Conservation (phyloP, 2,797 vertebrate species). For the Oreochromis mossambicus region DNA sequence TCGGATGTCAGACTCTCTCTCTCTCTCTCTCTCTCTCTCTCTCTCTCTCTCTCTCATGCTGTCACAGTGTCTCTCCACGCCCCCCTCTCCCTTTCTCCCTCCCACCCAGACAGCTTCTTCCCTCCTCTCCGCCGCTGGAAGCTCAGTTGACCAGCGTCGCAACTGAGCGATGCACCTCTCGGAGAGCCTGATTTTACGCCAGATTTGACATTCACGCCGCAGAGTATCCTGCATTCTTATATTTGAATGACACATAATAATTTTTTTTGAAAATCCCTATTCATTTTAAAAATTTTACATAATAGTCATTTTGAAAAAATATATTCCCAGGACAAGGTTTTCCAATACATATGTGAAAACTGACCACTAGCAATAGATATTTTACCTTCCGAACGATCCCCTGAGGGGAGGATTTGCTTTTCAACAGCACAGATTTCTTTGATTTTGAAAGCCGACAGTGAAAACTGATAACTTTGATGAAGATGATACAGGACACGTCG, state of each 20-base stretch:
- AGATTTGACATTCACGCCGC: neutral
- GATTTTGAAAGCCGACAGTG: neutral
- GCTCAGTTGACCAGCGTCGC: constrained; percentile 72
- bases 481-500: constrained; percentile 23
- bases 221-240: neutral
- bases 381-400: neutral
- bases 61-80: neutral
- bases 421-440: neutral
- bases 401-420: constrained; percentile 4
- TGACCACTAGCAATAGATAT: neutral
- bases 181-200: neutral
- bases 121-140: constrained; percentile 17
- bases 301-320: neutral
- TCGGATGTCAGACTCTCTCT: neutral
- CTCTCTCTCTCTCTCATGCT: neutral
- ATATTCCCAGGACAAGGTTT: constrained; percentile 40
- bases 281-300: neutral
- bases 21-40: neutral
- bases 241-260: neutral
- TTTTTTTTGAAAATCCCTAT: neutral
- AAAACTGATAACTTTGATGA: neutral
- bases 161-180: constrained; percentile 63
- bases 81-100: neutral
- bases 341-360: constrained; percentile 17
- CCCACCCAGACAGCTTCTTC: neutral